Conservation (phyloP, 2,888 invertebrate genomes). For the Parapristionchus giblindavisi region DNA sequence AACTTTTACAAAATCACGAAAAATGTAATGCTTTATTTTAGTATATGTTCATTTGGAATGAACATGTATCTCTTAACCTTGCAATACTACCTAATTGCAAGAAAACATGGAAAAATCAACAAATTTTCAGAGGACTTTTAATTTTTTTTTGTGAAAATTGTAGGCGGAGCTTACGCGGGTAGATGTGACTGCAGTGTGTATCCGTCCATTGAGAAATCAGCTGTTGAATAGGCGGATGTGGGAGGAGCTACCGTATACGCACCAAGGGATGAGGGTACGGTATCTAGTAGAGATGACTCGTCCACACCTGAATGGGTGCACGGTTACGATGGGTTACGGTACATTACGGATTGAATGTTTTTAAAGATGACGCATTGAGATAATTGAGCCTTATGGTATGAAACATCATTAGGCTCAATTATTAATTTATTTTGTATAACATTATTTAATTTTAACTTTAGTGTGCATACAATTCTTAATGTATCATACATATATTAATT, state of each 20-base stretch:
- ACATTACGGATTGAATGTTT: not conserved
- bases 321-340: not conserved
- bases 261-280: slow-evolving; percentile 21
- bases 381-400: too few relatives aligned
- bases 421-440: not conserved
- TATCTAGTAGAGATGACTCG: slow-evolving; percentile 17
- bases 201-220: slow-evolving; percentile 29
- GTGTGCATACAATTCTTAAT: not conserved
- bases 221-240: not conserved
- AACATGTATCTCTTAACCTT: too few relatives aligned
- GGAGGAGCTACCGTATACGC: slow-evolving; percentile 8
- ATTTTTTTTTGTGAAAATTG: too few relatives aligned
- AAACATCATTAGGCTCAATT: not conserved
- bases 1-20: too few relatives aligned
- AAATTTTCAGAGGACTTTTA: too few relatives aligned
- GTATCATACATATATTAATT: too few relatives aligned
- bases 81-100: too few relatives aligned
- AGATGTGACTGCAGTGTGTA: slow-evolving; percentile 18
- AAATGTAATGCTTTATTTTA: too few relatives aligned
- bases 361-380: too few relatives aligned
- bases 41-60: too few relatives aligned
- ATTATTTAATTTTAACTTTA: too few relatives aligned
- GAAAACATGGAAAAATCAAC: too few relatives aligned
- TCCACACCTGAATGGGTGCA: slow-evolving; percentile 23
- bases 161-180: not conserved